Evolutionary conservation across 2,113 vertebrate genomes (phyloP).

Genomic region (Microcebus ravelobensis): DNA sequence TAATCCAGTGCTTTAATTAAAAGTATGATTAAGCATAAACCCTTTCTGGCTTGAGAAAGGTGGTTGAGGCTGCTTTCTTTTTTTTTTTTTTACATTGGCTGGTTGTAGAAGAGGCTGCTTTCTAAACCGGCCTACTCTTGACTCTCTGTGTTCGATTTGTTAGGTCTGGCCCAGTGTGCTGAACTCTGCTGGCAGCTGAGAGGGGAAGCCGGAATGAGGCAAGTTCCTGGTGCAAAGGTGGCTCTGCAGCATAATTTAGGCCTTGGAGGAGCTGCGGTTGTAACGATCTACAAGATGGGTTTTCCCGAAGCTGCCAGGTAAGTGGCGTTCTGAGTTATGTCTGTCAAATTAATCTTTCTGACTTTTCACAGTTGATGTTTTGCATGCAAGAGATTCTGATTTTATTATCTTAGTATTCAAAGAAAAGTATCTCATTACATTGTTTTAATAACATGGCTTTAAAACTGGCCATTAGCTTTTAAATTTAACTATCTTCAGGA

Average conservation of each 20-base stretch:
- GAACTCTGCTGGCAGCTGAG: conserved; percentile 99
- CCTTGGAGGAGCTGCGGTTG: conserved; percentile 93
- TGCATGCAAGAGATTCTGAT: neutral
- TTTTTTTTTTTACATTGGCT: too few species aligned
- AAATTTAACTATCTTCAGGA: neutral
- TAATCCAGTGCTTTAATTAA: neutral
- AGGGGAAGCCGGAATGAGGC: conserved; percentile 91
- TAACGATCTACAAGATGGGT: conserved; percentile 93
- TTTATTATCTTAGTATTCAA: neutral
- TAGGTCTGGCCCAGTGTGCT: conserved; percentile 97
- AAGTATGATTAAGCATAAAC: neutral
- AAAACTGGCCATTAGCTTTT: neutral
- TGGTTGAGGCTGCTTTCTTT: neutral
- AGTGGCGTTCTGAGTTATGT: neutral
- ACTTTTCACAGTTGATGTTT: neutral
- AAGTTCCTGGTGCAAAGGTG: conserved; percentile 93
- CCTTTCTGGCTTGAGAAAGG: neutral
- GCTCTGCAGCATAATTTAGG: conserved; percentile 96
- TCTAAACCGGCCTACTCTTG: neutral
- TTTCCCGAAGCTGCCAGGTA: conserved; percentile 86
- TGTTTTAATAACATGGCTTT: neutral
- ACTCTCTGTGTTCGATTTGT: conserved; percentile 65
- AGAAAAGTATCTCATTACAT: neutral
- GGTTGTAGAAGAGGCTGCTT: neutral
- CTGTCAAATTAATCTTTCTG: neutral